Conservation (phyloP, 2,113 vertebrate genomes). For the Ptilorrhoa leucosticta region DNA sequence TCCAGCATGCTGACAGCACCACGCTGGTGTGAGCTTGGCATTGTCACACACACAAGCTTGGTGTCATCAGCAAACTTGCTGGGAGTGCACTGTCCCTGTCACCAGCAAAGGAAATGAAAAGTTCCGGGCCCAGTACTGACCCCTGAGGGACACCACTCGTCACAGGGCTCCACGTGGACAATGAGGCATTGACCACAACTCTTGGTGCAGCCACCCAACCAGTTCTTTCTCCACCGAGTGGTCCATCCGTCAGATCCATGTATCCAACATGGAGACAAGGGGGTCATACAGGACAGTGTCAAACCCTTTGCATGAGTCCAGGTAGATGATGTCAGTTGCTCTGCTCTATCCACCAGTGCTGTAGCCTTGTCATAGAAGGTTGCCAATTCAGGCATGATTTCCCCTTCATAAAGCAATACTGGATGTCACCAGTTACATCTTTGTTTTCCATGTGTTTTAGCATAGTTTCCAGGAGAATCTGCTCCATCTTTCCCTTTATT, state of each 20-base stretch:
- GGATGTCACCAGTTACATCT: not conserved
- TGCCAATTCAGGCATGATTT: not conserved
- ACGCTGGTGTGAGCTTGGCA: no score
- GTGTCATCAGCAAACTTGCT: not conserved
- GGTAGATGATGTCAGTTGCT: not conserved
- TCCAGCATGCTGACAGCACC: not conserved
- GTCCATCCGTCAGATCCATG: not conserved
- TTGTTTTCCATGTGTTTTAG: not conserved
- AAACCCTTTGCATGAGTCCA: not conserved
- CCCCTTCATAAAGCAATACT: not conserved
- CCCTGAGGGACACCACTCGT: no score
- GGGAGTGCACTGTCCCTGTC: not conserved
- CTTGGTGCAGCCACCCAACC: fast-evolving
- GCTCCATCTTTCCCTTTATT: not conserved
- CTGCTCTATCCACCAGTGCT: not conserved
- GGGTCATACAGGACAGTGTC: not conserved
- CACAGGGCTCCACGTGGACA: not conserved
- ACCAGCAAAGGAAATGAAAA: not conserved
- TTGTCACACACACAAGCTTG: not conserved
- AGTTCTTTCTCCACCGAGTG: fast-evolving
- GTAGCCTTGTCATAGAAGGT: not conserved
- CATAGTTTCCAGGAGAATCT: not conserved
- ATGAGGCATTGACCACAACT: not conserved
- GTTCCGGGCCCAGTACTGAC: no score
- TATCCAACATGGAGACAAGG: not conserved